A percentile compares a stretch with the other conserved stretches of the same genome.
phyloP scores from a whole-genome alignment of 2,113 vertebrate genomes.

The Otis tarda region DNA sequence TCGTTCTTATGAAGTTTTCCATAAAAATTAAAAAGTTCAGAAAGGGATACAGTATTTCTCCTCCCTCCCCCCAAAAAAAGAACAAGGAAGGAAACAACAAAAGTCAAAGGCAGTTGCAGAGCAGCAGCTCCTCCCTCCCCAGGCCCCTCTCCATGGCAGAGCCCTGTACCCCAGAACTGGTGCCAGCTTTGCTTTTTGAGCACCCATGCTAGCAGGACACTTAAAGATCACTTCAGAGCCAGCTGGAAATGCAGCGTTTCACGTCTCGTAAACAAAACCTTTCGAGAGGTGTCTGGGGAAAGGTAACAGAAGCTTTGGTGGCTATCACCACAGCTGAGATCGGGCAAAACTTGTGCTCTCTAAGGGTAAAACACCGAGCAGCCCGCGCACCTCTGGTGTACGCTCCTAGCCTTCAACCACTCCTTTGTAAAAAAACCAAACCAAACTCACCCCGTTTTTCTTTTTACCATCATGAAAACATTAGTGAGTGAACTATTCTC shows the following conservation, averaged over 20 bases:
- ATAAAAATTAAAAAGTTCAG: conserved; percentile 37
- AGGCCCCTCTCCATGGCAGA: not conserved
- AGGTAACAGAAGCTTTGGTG: not conserved
- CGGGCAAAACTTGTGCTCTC: not conserved
- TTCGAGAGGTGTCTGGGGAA: not conserved
- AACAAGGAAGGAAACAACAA: not conserved
- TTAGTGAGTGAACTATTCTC: conserved; percentile 61
- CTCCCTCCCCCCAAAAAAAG: not conserved
- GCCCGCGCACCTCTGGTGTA: not conserved
- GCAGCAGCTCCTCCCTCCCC: not conserved
- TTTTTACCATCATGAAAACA: conserved; percentile 41
- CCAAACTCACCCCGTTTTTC: not conserved
- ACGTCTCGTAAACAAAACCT: not conserved
- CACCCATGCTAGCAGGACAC: not conserved
- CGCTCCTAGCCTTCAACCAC: conserved; percentile 21
- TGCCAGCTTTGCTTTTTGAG: conserved; percentile 34
- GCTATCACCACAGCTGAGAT: not conserved
- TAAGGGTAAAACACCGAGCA: not conserved
- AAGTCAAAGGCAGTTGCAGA: not conserved
- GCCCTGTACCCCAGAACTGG: not conserved
- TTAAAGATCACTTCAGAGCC: conserved; percentile 6
- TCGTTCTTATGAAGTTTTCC: conserved; percentile 48
- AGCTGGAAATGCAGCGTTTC: conserved; percentile 24
- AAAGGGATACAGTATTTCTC: not conserved
- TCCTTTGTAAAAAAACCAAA: not conserved